Evolutionary conservation across 2,888 invertebrate species (phyloP).

Genomic region (Chrysodeixis includens): DNA sequence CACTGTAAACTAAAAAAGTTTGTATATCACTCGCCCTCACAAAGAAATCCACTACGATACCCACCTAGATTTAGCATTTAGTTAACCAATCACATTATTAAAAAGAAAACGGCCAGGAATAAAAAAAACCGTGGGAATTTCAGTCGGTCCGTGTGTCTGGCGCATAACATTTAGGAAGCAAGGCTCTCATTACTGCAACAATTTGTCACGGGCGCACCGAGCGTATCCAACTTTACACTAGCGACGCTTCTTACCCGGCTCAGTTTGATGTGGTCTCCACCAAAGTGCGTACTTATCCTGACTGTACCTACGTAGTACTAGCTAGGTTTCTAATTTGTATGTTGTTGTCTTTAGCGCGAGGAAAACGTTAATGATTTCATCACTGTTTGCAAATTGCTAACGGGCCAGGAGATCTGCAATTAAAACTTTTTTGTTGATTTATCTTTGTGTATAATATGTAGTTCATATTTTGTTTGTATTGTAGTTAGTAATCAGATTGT

Average conservation of each 20-base stretch:
- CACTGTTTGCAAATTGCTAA: neutral
- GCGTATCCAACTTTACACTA: conserved; percentile 64
- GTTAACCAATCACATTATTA: neutral
- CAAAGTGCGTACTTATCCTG: conserved; percentile 44
- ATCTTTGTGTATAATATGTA: too few species aligned
- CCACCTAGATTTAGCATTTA: too few species aligned
- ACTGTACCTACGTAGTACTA: conserved; percentile 11
- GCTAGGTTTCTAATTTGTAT: neutral
- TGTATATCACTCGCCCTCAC: too few species aligned
- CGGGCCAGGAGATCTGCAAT: too few species aligned
- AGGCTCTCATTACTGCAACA: conserved; percentile 73
- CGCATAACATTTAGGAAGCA: conserved; percentile 50
- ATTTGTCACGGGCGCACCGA: conserved; percentile 72
- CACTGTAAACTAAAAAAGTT: too few species aligned
- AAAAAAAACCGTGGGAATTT: neutral
- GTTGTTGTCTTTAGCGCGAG: neutral
- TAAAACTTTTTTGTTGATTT: too few species aligned
- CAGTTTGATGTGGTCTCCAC: conserved; percentile 46
- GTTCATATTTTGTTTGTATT: too few species aligned
- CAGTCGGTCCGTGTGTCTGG: conserved; percentile 25
- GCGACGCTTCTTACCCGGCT: conserved; percentile 46
- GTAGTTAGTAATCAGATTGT: too few species aligned
- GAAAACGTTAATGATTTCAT: neutral
- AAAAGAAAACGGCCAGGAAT: neutral
- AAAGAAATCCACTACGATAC: too few species aligned